Evolutionary conservation across 2,113 vertebrate genomes (phyloP).

Genomic region (Castor canadensis): DNA sequence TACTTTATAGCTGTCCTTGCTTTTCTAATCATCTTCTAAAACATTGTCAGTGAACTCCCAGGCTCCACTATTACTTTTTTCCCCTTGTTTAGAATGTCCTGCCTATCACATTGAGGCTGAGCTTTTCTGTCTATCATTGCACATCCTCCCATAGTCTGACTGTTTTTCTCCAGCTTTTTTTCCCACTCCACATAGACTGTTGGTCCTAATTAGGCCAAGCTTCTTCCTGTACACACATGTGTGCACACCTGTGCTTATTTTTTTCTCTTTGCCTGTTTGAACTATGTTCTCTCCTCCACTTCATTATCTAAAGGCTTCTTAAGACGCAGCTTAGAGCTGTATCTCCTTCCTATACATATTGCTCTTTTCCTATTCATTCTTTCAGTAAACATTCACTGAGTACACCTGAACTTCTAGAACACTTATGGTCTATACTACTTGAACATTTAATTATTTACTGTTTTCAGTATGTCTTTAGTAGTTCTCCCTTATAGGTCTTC

Average conservation of each 20-base stretch:
- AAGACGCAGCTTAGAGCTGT: neutral
- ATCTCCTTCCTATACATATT: neutral
- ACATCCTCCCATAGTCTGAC: fast-evolving
- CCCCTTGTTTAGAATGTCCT: neutral
- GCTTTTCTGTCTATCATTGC: neutral
- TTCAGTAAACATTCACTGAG: neutral
- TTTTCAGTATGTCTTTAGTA: neutral
- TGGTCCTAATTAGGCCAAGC: neutral
- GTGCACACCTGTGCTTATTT: neutral
- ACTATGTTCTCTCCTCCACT: neutral
- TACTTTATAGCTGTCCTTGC: neutral
- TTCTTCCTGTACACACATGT: neutral
- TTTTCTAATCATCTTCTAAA: neutral
- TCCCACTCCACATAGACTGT: neutral
- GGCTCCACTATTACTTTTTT: neutral
- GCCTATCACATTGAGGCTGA: neutral
- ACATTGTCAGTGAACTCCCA: neutral
- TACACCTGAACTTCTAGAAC: neutral
- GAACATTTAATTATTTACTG: neutral
- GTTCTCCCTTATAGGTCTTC: neutral
- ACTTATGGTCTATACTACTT: neutral
- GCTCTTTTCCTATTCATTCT: neutral
- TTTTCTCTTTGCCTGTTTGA: neutral
- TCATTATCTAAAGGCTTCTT: neutral
- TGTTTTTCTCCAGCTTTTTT: neutral